A percentile compares a stretch with the other conserved stretches of the same genome.
These are phyloP conservation scores for Condylostylus longicornis DNA, from an alignment of 1,140 invertebrate species.

Conservation along the genomic window DNA sequence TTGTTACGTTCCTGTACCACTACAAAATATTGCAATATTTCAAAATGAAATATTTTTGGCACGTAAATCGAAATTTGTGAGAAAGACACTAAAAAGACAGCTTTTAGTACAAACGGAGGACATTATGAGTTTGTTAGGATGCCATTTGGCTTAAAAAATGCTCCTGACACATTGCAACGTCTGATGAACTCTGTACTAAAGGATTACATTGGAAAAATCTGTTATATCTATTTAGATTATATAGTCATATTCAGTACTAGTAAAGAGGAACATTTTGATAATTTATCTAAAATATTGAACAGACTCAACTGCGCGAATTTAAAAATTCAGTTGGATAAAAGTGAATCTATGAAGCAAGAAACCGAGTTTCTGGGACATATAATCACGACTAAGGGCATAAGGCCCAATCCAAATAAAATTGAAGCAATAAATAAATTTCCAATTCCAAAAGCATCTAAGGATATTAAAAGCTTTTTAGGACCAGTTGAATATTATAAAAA, in stretches of 20 bases:
- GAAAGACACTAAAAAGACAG: constrained; percentile 11
- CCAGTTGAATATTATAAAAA: constrained; percentile 4
- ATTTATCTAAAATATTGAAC: constrained; percentile 26
- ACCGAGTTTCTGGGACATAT: constrained; percentile 21
- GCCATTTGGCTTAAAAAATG: constrained; percentile 32
- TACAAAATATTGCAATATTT: too few relatives aligned
- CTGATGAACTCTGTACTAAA: constrained; percentile 29
- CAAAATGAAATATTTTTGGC: constrained; percentile 12
- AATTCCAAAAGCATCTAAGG: constrained; percentile 9
- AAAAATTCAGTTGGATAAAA: constrained; percentile 20
- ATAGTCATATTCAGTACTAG: constrained; percentile 20
- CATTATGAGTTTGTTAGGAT: constrained; percentile 17
- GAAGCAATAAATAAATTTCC: constrained; percentile 11
- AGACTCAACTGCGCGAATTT: constrained; percentile 16
- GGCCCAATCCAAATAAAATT: constrained; percentile 14
- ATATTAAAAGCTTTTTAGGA: constrained; percentile 8
- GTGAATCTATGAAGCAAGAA: constrained; percentile 18
- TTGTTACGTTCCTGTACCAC: too few relatives aligned
- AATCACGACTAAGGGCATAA: constrained; percentile 12
- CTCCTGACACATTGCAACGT: constrained; percentile 31
- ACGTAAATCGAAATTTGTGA: constrained; percentile 16
- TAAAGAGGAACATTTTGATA: constrained; percentile 18
- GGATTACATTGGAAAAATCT: constrained; percentile 15
- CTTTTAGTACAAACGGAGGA: constrained; percentile 9
- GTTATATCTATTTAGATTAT: constrained; percentile 26